Percentiles rank a stretch among this genome's conserved stretches.
These are phyloP conservation scores for Magallana ariakensis DNA, from an alignment of 1,140 invertebrate species.

Conservation along the genomic window DNA sequence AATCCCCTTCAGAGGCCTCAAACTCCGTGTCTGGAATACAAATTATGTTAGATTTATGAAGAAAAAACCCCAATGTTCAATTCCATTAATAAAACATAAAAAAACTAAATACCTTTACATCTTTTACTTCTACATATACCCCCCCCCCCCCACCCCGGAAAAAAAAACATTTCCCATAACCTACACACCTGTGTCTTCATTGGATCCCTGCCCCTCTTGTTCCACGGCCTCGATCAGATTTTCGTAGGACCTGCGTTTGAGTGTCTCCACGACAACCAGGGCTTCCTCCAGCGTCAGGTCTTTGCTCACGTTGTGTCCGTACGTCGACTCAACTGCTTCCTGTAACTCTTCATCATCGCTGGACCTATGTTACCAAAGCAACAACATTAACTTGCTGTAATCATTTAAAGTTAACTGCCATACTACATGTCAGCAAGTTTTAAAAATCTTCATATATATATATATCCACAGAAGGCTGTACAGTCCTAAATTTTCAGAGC, in stretches of 20 bases:
- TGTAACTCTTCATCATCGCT: constrained; percentile 72
- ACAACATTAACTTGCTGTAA: not conserved
- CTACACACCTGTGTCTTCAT: constrained; percentile 51
- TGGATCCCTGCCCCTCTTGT: constrained; percentile 58
- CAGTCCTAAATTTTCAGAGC: too few species aligned
- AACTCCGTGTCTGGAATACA: constrained; percentile 49
- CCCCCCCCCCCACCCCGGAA: too few species aligned
- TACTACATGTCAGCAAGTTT: too few species aligned
- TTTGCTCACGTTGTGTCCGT: constrained; percentile 56
- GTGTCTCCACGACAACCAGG: constrained; percentile 64
- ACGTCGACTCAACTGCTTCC: constrained; percentile 79
- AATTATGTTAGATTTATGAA: not conserved
- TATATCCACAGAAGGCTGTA: too few species aligned
- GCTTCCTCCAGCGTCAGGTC: constrained; percentile 72
- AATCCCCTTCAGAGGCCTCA: constrained; percentile 61
- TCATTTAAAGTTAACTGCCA: too few species aligned
- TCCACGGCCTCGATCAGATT: constrained; percentile 66
- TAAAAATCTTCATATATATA: too few species aligned
- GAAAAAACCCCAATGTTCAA: too few species aligned
- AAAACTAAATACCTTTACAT: too few species aligned
- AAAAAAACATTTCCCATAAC: not conserved
- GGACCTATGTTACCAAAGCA: constrained; percentile 62
- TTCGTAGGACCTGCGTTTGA: constrained; percentile 68
- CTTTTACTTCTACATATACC: not conserved
- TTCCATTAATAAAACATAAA: too few species aligned